Conservation (phyloP, 2,888 invertebrate genomes). For the Esperia sulphurella region DNA sequence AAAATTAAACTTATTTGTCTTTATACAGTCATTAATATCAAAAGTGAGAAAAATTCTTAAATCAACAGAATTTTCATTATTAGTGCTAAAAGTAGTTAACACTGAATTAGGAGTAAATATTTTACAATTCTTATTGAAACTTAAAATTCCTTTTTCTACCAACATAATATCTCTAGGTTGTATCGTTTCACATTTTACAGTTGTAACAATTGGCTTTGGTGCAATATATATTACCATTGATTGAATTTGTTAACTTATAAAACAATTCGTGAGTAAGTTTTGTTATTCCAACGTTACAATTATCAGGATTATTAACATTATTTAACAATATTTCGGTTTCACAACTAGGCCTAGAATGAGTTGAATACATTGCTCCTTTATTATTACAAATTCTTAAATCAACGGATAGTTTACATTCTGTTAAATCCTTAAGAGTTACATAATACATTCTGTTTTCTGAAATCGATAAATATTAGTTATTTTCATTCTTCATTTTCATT, state of each 20-base stretch:
- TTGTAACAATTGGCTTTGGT: neutral
- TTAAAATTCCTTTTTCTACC: neutral
- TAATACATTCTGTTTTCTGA: neutral
- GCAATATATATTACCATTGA: neutral
- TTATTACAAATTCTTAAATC: neutral
- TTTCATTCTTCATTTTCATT: neutral
- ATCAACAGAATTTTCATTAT: neutral
- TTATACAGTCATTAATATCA: constrained; percentile 1
- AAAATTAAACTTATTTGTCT: neutral
- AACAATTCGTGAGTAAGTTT: neutral
- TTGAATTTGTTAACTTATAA: neutral
- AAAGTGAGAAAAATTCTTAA: neutral
- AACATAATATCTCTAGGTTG: neutral
- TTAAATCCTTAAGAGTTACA: neutral
- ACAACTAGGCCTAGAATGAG: neutral
- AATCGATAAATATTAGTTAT: neutral
- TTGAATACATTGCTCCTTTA: neutral
- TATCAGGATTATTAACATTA: neutral
- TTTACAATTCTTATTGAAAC: neutral
- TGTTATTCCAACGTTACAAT: neutral
- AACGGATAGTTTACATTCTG: neutral
- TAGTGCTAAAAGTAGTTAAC: neutral
- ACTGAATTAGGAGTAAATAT: neutral
- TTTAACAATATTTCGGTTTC: neutral
- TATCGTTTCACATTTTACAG: neutral